Evolutionary conservation across 2,888 invertebrate genomes (phyloP), one percentile per base, ranked within the genome.

Genomic region (Drosophila dives): DNA sequence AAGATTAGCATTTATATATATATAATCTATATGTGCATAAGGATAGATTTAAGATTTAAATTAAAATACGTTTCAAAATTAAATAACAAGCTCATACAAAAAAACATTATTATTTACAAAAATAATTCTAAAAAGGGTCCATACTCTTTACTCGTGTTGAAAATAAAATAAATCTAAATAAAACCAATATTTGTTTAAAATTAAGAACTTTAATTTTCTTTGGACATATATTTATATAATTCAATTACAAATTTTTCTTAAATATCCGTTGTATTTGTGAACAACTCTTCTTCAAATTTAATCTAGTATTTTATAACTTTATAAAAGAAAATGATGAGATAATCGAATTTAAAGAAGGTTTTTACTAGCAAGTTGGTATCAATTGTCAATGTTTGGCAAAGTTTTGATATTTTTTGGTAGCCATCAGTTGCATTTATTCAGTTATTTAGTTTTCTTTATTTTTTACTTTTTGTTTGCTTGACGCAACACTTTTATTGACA

Each of bases 391-490:
- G 23, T 15, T 45, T 12, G 23, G 45, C 20, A 45, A 45, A 4
- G 15, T 15, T 45, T 45, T 23, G 45, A 23, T 45, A 45, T 23
- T 23, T 45, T 29, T 29, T 15, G 1, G 23, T 26, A 23, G 3
- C 2, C 15, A 23, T 36, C 38, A 8, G n/a, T n/a, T 26, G 17
- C 12, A 11, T n/a, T 38, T 26, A 54, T 26, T 12, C 81, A 75
- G 75, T 75, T 75, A 81, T 80, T 68, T 64, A 40, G 53, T 55
- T 55, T 12, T 38, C 8, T n/a, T 6, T 17, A 23, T 36, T 53
- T 53, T n/a, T 7, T 11, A 15, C 20, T 34, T 45, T 45, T 45
- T 45, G 23, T 15, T 45, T 23, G 36, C 36, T 54, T 36, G 26
- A 26, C 12, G 36, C 23, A 17, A 20, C 6, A 29, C 2, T 50